Base-by-base conservation (phyloP, 2,888 invertebrate genomes). In the Nomada lathburiana region DNA sequence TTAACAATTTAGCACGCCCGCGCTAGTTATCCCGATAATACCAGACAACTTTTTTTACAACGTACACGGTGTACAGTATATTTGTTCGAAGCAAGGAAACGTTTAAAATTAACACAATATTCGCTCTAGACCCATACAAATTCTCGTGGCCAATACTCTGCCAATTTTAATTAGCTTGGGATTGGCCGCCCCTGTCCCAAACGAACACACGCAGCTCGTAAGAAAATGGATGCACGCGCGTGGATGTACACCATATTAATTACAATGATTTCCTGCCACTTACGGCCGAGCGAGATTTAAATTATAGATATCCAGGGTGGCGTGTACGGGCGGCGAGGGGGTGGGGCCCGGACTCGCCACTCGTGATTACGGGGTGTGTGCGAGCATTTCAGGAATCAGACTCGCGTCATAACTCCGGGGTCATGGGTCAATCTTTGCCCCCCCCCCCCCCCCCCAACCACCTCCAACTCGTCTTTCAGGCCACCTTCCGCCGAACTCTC, bases 261-360 rank as follows among this genome's bases (percentile, higher is more conserved):
- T 91, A 90, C 91, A 91, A 90, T 89, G 85, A 90, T 91, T 90
- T 86, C 86, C 89, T 86, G 87, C 90, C 90, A 90, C 88, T 91
- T 91, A 90, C 84, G 86, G 79, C 68, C 83, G 83, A 84, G 87
- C 86, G 83, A 91, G 91, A 91, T 91, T 91, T 88, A 91, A 91
- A 91, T 91, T 91, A 91, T 91, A 91, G 91, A 91, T 87, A 87
- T 87, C 84, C 76, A 82, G 76, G 57, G 67, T 62, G 76, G 73
- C 71, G 80, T 77, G 79, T 71, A 59, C 71, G 80, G 85, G 73
- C 64, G 84, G 80, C 7, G 36, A 36, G 36, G 36, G 7, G 36
- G 36, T 36, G 82, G 80, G 74, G 70, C 70, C 20, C 60, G 68
- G 77, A 68, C 82, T 72, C 76, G 77, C 79, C 75, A 80, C 47